Evolutionary conservation across 2,888 invertebrate species (phyloP), one percentile per base, ranked within the genome.

Genomic region (Noctua janthe): DNA sequence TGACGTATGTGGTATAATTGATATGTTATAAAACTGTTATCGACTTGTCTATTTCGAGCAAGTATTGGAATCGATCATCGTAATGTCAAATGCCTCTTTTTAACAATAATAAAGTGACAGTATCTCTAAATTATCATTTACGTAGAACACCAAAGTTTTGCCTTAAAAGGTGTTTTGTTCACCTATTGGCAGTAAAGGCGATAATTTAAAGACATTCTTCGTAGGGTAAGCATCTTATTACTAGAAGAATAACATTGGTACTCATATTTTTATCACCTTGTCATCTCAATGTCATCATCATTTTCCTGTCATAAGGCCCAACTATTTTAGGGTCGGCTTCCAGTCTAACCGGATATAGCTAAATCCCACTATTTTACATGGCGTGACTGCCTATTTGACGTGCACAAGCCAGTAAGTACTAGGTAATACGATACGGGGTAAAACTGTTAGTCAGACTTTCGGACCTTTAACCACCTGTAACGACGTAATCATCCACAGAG

Each of bases 1-100:
- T 79, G 71, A 70, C 83, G 81, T 79, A 43, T 72, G 79, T 82
- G 79, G 51, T 56, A 47, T 2, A 54, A 87, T 86, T 84, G 84
- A 78, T 74, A 66, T 71, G 72, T 87, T 13, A 62, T 71, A 66
- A 4, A 66, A 0, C 17, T 76, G 69, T 82, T 47, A 69, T 8
- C 8, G 77, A 17, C 4, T 70, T 83, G 67, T 54, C 15, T 8
- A 23, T 2, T 54, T 43, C 10, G 5, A 76, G 23, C 0, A 20
- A 17, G 0, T 17, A 5, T 51, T 17, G 10, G 1, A 62, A 83
- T 77, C 47, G 39, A 76, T 83, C 67, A 54, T 43, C 11, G 23
- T 78, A 35, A 13, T 39, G 2, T 54, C 29, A 29, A 20, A 17
- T 47, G 47, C 3, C 51, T 8, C n/a, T 20, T 47, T 6, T 23